These are phyloP conservation scores for Pelodytes ibericus DNA, from an alignment of 2,797 vertebrate species.

Conservation along the genomic window DNA sequence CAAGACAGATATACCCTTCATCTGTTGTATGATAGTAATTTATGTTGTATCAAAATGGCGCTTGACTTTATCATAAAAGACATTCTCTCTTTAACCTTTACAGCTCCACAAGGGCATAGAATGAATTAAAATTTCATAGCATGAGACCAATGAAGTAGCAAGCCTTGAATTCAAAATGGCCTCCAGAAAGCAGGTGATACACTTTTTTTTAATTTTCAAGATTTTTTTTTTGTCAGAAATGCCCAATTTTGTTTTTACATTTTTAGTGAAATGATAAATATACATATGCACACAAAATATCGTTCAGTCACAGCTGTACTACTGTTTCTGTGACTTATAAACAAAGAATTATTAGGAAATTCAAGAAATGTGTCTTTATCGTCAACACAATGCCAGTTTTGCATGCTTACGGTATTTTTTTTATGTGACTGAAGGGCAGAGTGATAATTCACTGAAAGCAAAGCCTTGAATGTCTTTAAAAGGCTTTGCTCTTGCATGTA, in stretches of 20 bases:
- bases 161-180: conserved; percentile 41
- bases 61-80: conserved; percentile 31
- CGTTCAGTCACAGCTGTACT: conserved; percentile 54
- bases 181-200: conserved; percentile 23
- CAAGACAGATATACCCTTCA: conserved; percentile 20
- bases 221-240: not conserved
- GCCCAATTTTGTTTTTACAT: too few relatives aligned
- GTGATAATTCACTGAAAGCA: conserved; percentile 67
- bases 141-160: conserved; percentile 9
- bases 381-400: conserved; percentile 63
- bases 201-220: conserved; percentile 7
- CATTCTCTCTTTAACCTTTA: conserved; percentile 47
- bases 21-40: conserved; percentile 41
- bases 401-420: conserved; percentile 57
- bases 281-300: conserved; percentile 57
- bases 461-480: conserved; percentile 64
- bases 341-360: conserved; percentile 66
- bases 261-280: not conserved
- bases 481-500: conserved; percentile 62
- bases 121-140: conserved; percentile 36
- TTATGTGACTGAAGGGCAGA: conserved; percentile 67
- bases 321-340: conserved; percentile 66
- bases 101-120: conserved; percentile 42
- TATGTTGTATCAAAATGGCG: conserved; percentile 22
- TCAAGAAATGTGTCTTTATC: conserved; percentile 65